These are phyloP conservation scores for Pagrus major DNA, from an alignment of 2,113 vertebrate species.

Conservation along the genomic window DNA sequence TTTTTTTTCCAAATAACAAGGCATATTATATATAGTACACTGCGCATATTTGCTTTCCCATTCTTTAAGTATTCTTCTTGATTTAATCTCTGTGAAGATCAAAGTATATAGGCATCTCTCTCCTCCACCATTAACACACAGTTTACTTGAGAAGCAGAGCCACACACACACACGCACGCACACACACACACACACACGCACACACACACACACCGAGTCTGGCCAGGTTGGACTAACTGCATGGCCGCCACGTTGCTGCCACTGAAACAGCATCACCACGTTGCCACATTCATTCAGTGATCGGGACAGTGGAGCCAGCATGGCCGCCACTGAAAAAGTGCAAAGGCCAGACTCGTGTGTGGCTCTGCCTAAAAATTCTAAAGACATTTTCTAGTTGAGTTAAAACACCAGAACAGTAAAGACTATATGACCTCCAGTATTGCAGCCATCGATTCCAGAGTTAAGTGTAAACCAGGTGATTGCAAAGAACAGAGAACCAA, in stretches of 20 bases:
- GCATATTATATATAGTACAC: conserved; percentile 80
- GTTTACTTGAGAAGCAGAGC: conserved; percentile 53
- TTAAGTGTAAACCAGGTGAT: conserved; percentile 79
- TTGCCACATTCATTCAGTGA: conserved; percentile 60
- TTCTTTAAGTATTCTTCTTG: conserved; percentile 75
- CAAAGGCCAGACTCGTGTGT: conserved; percentile 57
- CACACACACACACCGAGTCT: conserved; percentile 27
- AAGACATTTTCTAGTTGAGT: conserved; percentile 45
- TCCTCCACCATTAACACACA: conserved; percentile 41
- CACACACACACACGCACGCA: conserved; percentile 42
- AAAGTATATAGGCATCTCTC: conserved; percentile 65
- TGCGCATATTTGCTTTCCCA: conserved; percentile 75
- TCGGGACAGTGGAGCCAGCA: conserved; percentile 57
- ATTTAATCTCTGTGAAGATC: conserved; percentile 71
- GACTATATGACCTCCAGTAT: conserved; percentile 47
- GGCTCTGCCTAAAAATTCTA: conserved; percentile 32
- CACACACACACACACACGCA: conserved; percentile 10
- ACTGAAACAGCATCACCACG: conserved; percentile 30
- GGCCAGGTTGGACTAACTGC: conserved; percentile 47
- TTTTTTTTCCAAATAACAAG: conserved; percentile 77
- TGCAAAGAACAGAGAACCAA: conserved; percentile 61
- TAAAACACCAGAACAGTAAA: conserved; percentile 51
- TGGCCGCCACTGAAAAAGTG: conserved; percentile 63
- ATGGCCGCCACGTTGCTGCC: neutral
- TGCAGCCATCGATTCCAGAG: conserved; percentile 64